phyloP scores from a whole-genome alignment of 1,140 invertebrate genomes.

The Semibalanus balanoides region DNA sequence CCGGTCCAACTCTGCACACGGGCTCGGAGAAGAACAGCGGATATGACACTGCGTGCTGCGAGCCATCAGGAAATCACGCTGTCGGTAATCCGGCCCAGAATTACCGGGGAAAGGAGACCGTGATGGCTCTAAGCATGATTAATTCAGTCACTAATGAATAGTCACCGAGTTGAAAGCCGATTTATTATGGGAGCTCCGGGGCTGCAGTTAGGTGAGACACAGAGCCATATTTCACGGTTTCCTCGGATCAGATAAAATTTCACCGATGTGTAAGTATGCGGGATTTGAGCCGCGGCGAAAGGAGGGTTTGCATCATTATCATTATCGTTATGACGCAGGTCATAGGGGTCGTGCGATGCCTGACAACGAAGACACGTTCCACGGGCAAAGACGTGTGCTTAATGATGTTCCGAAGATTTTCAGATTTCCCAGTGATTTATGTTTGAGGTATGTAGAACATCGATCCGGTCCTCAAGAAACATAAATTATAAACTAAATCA shows the following conservation, averaged over 20 bases:
- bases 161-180: background rate
- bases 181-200: background rate
- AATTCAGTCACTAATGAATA: background rate
- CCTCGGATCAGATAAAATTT: background rate
- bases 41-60: too few species aligned
- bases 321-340: background rate
- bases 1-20: too few species aligned
- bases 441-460: too few species aligned
- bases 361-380: too few species aligned
- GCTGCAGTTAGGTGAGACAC: background rate
- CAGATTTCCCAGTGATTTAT: too few species aligned
- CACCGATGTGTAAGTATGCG: background rate
- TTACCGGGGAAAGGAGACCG: background rate
- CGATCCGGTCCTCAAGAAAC: too few species aligned
- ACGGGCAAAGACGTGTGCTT: too few species aligned
- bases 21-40: too few species aligned
- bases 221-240: background rate
- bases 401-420: too few species aligned
- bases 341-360: too few species aligned
- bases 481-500: too few species aligned
- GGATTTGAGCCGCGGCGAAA: background rate
- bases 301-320: background rate
- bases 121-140: background rate
- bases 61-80: too few species aligned
- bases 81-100: background rate